Percentiles rank a stretch among this genome's conserved stretches.
These are phyloP conservation scores for Tenthredo scrophulariae DNA, from an alignment of 2,888 invertebrate species.

Conservation along the genomic window DNA sequence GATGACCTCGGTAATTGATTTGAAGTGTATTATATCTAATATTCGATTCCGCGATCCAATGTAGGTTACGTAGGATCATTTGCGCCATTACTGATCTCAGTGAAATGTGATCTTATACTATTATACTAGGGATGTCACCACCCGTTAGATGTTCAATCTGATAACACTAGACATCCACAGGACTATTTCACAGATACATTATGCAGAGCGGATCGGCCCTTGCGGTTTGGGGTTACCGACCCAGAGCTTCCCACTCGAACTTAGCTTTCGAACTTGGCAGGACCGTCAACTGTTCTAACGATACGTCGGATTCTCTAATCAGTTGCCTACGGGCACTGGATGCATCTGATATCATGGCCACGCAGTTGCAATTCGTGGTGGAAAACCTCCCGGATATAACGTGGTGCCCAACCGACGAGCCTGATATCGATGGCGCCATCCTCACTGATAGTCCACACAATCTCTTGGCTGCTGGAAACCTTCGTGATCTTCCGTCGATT, in stretches of 20 bases:
- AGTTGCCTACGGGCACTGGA: conserved; percentile 62
- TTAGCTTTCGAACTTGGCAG: conserved; percentile 65
- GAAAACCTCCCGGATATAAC: conserved; percentile 56
- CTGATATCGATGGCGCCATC: conserved; percentile 68
- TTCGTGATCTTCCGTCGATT: conserved; percentile 72
- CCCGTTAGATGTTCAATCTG: too few species aligned
- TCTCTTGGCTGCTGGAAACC: conserved; percentile 59
- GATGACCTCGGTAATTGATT: too few species aligned
- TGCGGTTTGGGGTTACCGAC: conserved; percentile 61
- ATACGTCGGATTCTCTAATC: conserved; percentile 52
- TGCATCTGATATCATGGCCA: neutral
- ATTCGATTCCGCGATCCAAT: too few species aligned
- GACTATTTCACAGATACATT: conserved; percentile 71
- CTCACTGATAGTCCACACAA: conserved; percentile 67
- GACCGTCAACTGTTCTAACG: neutral
- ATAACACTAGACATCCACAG: conserved; percentile 48
- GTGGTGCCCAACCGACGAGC: conserved; percentile 71
- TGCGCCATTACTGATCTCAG: too few species aligned
- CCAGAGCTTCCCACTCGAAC: conserved; percentile 59
- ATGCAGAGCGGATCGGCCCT: conserved; percentile 66
- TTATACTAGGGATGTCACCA: too few species aligned
- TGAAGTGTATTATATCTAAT: too few species aligned
- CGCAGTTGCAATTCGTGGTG: conserved; percentile 57
- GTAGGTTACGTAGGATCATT: too few species aligned
- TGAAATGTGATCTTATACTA: too few species aligned